A percentile compares a stretch with the other conserved stretches of the same genome.
Conservation (phyloP, 2,797 vertebrate genomes). For the Malurus splendens region DNA sequence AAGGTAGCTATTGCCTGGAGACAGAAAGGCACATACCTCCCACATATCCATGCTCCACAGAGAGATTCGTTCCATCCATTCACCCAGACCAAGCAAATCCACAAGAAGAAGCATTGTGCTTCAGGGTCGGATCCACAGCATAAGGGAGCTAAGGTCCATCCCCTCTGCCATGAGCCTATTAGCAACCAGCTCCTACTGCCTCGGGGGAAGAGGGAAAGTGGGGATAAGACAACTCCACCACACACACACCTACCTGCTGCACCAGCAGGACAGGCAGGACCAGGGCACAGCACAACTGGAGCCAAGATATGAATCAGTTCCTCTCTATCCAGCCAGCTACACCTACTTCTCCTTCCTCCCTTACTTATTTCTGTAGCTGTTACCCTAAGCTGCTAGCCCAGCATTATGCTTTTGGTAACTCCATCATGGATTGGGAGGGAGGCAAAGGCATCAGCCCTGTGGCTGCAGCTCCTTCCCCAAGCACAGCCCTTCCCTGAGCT, state of each 20-base stretch:
- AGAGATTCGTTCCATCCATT: neutral
- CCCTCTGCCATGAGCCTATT: neutral
- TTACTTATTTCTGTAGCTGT: neutral
- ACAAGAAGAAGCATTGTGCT: neutral
- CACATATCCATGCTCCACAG: neutral
- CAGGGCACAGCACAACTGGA: neutral
- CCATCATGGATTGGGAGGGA: neutral
- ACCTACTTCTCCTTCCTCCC: neutral
- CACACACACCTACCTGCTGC: neutral
- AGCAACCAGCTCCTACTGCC: neutral
- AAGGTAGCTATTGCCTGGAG: neutral
- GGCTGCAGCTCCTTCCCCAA: neutral
- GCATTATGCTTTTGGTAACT: neutral
- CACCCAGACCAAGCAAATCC: neutral
- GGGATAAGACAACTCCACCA: neutral
- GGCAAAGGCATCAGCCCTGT: neutral
- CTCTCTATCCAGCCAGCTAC: neutral
- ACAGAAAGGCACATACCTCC: neutral
- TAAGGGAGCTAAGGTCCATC: neutral
- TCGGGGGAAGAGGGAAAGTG: neutral
- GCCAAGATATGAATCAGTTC: neutral
- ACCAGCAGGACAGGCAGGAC: neutral
- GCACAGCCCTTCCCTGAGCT: neutral
- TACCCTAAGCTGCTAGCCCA: neutral
- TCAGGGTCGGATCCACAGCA: neutral